These are phyloP conservation scores for Argyrosomus regius DNA, from an alignment of 2,797 vertebrate genomes.

Conservation along the genomic window DNA sequence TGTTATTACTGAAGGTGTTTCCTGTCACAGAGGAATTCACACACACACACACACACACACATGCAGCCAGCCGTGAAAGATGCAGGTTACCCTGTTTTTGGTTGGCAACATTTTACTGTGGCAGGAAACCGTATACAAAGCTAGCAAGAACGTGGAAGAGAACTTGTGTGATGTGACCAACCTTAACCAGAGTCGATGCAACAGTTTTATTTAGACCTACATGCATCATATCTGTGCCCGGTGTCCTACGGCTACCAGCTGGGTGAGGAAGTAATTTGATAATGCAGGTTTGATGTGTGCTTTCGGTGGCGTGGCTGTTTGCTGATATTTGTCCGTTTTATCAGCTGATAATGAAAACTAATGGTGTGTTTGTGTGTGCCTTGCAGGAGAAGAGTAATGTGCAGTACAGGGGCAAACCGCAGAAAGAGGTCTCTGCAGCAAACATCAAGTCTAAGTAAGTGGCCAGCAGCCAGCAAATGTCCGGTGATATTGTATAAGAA, in stretches of 20 bases:
- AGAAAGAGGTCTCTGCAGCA: constrained; percentile 82
- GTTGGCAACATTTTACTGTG: neutral
- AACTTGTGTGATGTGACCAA: neutral
- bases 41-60: constrained; percentile 5
- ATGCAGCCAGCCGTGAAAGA: neutral
- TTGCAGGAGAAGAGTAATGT: constrained; percentile 94
- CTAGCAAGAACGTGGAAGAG: neutral
- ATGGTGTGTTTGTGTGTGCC: constrained; percentile 41
- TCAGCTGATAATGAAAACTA: constrained; percentile 41
- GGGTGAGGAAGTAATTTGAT: constrained; percentile 43
- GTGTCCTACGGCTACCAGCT: constrained; percentile 13
- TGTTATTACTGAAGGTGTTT: constrained; percentile 25
- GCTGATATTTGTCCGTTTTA: constrained; percentile 38
- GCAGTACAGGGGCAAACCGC: constrained; percentile 85
- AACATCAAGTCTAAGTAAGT: constrained; percentile 87
- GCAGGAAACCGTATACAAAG: constrained; percentile 1
- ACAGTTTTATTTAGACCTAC: constrained; percentile 33
- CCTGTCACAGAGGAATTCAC: constrained; percentile 10
- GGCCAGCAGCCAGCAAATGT: neutral
- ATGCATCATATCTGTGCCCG: neutral
- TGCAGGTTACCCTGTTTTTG: neutral
- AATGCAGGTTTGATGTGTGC: constrained; percentile 20
- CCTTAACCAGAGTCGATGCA: constrained; percentile 11
- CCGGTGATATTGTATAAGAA: neutral
- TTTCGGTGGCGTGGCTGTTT: constrained; percentile 23